These are phyloP conservation scores for Hyphantria cunea DNA, from an alignment of 1,140 invertebrate species.

Conservation along the genomic window DNA sequence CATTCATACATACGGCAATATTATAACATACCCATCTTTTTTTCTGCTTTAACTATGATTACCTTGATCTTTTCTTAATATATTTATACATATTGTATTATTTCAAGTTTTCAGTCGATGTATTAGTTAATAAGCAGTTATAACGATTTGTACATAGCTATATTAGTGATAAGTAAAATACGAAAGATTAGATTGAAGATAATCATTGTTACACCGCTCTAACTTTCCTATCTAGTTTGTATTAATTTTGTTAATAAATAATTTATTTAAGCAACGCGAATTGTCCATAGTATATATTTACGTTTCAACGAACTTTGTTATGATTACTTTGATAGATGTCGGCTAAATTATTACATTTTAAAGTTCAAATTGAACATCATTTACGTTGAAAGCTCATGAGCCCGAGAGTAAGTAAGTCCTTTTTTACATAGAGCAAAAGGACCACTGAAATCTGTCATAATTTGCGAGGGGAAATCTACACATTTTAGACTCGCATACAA, in stretches of 20 bases:
- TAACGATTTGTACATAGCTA: conserved; percentile 29
- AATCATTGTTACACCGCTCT: conserved; percentile 64
- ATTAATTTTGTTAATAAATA: conserved; percentile 25
- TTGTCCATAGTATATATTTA: too few relatives aligned
- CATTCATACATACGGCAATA: too few relatives aligned
- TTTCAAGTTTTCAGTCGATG: conserved; percentile 33
- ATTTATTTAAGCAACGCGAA: conserved; percentile 14
- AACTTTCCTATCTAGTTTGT: conserved; percentile 37
- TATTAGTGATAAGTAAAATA: conserved; percentile 24
- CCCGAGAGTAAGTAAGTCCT: too few relatives aligned
- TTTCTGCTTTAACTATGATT: conserved; percentile 62
- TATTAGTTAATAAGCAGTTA: conserved; percentile 33
- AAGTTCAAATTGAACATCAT: too few relatives aligned
- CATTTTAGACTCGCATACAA: too few relatives aligned
- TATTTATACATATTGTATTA: conserved; percentile 20
- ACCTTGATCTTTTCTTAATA: conserved; percentile 72
- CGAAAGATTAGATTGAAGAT: conserved; percentile 74
- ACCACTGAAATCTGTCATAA: too few relatives aligned
- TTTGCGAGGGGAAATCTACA: too few relatives aligned
- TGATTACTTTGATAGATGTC: too few relatives aligned
- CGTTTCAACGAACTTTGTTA: too few relatives aligned
- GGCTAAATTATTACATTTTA: too few relatives aligned
- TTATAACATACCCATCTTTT: background rate
- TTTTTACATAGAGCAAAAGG: too few relatives aligned
- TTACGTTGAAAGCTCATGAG: too few relatives aligned